These are phyloP conservation scores for Ciona savignyi DNA, from an alignment of 23 tunicate genomes.

Conservation along the genomic window DNA sequence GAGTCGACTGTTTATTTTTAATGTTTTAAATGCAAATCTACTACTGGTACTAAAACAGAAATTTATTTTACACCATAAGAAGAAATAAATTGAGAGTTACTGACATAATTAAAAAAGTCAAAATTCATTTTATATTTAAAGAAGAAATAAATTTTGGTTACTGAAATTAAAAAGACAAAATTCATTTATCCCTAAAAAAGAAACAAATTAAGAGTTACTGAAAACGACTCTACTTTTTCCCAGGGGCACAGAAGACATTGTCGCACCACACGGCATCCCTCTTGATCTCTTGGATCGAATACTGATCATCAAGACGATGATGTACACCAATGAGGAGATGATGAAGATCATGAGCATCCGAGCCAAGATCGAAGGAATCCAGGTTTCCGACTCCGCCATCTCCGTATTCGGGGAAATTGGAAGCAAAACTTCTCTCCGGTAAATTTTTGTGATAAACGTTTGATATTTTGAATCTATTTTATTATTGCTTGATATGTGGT, in stretches of 20 bases:
- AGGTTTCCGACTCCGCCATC: conserved; percentile 77
- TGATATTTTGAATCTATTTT: no score
- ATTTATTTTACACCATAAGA: background rate
- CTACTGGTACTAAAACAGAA: background rate
- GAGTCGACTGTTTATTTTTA: background rate
- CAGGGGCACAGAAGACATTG: conserved; percentile 93
- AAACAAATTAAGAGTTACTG: no score
- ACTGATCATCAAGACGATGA: conserved; percentile 90
- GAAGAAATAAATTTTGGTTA: no score
- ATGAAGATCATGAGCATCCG: conserved; percentile 71
- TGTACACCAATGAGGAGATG: conserved; percentile 90
- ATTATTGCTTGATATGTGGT: no score
- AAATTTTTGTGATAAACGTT: no score
- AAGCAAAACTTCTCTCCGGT: conserved; percentile 84
- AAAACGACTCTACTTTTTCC: no score
- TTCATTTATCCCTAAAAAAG: no score
- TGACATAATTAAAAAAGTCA: no score
- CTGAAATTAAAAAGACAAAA: no score
- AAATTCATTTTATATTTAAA: no score
- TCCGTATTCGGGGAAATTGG: conserved; percentile 80
- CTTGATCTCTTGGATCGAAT: conserved; percentile 94
- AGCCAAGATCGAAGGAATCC: conserved; percentile 92
- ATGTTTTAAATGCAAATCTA: background rate
- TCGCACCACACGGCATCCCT: conserved; percentile 98
- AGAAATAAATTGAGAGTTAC: background rate